phyloP scores from a whole-genome alignment of 1,140 invertebrate species.

The Elysia chlorotica region DNA sequence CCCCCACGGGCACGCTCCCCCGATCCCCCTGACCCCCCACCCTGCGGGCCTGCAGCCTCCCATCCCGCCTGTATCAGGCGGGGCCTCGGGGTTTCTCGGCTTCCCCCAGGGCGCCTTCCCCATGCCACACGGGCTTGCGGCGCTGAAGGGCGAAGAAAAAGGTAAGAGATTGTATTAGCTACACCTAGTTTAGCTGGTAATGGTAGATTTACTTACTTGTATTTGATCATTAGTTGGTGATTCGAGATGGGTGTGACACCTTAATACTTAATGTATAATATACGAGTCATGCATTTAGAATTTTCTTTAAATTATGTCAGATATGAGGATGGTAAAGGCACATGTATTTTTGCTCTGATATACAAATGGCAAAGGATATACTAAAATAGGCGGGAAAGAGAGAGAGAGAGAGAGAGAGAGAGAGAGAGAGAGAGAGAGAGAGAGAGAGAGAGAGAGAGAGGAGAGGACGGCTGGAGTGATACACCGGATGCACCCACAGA shows the following conservation, averaged over 20 bases:
- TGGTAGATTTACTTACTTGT: too few relatives aligned
- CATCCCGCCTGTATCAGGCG: slow-evolving; percentile 48
- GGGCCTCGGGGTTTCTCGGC: slow-evolving; percentile 56
- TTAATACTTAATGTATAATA: too few relatives aligned
- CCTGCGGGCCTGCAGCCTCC: slow-evolving; percentile 64
- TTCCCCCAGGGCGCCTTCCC: slow-evolving; percentile 43
- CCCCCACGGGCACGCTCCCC: slow-evolving; percentile 76
- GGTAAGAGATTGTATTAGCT: slow-evolving; percentile 35
- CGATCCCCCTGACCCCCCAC: slow-evolving; percentile 75
- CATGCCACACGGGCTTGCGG: slow-evolving; percentile 34
- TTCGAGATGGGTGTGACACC: too few relatives aligned
- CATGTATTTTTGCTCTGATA: too few relatives aligned
- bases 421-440: neutral
- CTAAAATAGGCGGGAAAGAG: neutral
- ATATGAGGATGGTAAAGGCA: too few relatives aligned
- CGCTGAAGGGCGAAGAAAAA: slow-evolving; percentile 50
- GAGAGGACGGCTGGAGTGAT: neutral
- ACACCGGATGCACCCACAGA: too few relatives aligned
- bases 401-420: neutral
- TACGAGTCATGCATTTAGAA: too few relatives aligned
- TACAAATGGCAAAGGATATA: slow-evolving; percentile 1
- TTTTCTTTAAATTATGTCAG: too few relatives aligned
- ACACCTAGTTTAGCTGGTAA: too few relatives aligned
- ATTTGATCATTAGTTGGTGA: too few relatives aligned
- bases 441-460: neutral